These are phyloP conservation scores for Syritta pipiens DNA, from an alignment of 2,888 invertebrate genomes.

Conservation along the genomic window DNA sequence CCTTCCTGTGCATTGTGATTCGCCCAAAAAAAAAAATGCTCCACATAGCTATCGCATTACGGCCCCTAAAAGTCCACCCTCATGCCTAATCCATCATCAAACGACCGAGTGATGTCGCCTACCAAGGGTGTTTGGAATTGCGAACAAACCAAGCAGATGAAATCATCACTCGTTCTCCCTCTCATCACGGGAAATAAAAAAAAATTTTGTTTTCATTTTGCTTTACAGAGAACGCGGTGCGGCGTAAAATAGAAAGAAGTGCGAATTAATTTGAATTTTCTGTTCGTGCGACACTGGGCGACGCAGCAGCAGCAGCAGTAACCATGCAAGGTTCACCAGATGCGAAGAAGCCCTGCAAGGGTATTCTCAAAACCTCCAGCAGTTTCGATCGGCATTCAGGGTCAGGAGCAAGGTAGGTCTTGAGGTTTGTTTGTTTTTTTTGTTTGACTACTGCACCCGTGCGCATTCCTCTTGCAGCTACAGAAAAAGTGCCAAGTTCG, in stretches of 20 bases:
- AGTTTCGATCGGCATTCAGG: conserved; percentile 88
- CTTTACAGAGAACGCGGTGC: conserved; percentile 12
- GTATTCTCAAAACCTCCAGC: conserved; percentile 94
- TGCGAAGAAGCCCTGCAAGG: conserved; percentile 82
- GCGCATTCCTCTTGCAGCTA: conserved; percentile 73
- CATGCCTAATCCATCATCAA: not conserved
- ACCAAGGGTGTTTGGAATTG: not conserved
- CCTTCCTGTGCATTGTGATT: not conserved
- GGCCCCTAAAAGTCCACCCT: conserved; percentile 6
- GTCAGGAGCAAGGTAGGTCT: conserved; percentile 79
- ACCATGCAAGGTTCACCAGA: conserved; percentile 78
- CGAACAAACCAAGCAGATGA: conserved; percentile 16
- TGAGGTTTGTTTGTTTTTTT: no score
- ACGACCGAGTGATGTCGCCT: not conserved
- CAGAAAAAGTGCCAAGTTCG: conserved; percentile 90
- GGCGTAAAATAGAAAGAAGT: not conserved
- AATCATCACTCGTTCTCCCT: conserved; percentile 26
- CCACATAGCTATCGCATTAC: not conserved
- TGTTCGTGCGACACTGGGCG: not conserved
- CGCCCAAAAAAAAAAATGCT: not conserved
- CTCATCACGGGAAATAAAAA: not conserved
- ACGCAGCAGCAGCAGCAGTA: not conserved
- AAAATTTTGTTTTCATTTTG: conserved; percentile 24
- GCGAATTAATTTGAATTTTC: conserved; percentile 11
- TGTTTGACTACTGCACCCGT: no score